A percentile compares a stretch with the other conserved stretches of the same genome.
phyloP scores from a whole-genome alignment of 2,797 vertebrate genomes.

The Avahi laniger region DNA sequence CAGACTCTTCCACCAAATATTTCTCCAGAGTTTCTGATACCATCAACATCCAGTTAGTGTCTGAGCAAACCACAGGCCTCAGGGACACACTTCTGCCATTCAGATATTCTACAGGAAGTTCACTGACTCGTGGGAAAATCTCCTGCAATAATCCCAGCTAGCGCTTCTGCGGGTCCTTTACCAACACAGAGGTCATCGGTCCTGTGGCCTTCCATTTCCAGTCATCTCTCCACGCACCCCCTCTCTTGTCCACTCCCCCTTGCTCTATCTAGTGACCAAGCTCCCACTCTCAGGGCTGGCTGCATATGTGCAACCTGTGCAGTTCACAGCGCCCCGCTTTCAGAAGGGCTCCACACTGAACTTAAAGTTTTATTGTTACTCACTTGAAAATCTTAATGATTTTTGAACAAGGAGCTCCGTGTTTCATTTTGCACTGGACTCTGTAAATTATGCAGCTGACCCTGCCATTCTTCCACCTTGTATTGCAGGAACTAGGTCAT shows the following conservation, averaged over 20 bases:
- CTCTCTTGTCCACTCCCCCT: neutral
- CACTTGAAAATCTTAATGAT: neutral
- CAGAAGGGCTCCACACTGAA: neutral
- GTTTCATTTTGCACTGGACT: neutral
- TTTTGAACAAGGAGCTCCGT: neutral
- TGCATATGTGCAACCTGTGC: accelerated
- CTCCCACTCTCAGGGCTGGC: neutral
- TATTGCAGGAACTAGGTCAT: neutral
- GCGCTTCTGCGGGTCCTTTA: neutral
- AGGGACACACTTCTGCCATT: neutral
- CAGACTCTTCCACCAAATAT: neutral
- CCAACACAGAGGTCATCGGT: neutral
- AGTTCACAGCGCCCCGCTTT: neutral
- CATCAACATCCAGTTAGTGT: neutral
- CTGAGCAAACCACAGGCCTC: neutral
- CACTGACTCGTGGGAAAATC: neutral
- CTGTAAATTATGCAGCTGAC: neutral
- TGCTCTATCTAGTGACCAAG: neutral
- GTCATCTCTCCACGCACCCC: neutral
- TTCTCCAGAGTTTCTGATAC: neutral
- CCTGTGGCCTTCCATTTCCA: neutral
- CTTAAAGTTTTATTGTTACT: neutral
- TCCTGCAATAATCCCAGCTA: neutral
- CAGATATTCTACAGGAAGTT: neutral
- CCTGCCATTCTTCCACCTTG: neutral